phyloP scores from a whole-genome alignment of 2,888 invertebrate species.

The Lobophora halterata region DNA sequence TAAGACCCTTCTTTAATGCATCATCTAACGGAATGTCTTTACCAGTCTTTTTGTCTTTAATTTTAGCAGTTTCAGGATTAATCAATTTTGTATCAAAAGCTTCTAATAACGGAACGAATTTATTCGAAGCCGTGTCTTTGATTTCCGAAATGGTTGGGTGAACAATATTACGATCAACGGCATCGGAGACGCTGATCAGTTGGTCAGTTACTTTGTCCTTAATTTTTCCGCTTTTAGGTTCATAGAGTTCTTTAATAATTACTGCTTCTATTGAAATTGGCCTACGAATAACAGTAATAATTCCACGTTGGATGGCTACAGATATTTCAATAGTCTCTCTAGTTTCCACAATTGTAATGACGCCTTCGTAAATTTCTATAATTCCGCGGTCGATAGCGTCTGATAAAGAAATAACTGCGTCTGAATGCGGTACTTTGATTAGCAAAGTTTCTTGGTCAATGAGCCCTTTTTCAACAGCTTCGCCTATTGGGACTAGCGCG shows the following conservation, averaged over 20 bases:
- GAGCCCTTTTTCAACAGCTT: constrained; percentile 88
- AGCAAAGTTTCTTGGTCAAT: constrained; percentile 89
- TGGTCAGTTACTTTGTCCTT: constrained; percentile 87
- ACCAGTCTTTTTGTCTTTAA: constrained; percentile 87
- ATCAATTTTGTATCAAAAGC: constrained; percentile 86
- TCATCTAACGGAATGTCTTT: constrained; percentile 85
- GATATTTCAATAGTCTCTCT: constrained; percentile 85
- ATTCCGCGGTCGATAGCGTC: constrained; percentile 91
- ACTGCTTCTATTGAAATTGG: constrained; percentile 90
- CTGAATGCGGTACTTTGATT: constrained; percentile 86
- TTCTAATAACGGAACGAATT: constrained; percentile 86
- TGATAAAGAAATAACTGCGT: constrained; percentile 87
- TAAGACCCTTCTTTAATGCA: constrained; percentile 85
- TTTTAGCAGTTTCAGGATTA: constrained; percentile 84
- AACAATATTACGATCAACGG: constrained; percentile 88
- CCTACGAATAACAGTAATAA: constrained; percentile 84
- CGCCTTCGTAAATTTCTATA: constrained; percentile 87
- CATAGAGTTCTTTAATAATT: constrained; percentile 85
- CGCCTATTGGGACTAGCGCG: constrained; percentile 83
- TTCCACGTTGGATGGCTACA: constrained; percentile 85
- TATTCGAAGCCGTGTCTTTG: constrained; percentile 87
- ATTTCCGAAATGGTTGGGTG: constrained; percentile 91
- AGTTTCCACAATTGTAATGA: constrained; percentile 86
- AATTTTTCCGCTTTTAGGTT: constrained; percentile 85
- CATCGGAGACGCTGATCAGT: constrained; percentile 86